Evolutionary conservation across 2,888 invertebrate species (phyloP), one percentile per base, ranked within the genome.

Genomic region (Eupithecia centaureata): DNA sequence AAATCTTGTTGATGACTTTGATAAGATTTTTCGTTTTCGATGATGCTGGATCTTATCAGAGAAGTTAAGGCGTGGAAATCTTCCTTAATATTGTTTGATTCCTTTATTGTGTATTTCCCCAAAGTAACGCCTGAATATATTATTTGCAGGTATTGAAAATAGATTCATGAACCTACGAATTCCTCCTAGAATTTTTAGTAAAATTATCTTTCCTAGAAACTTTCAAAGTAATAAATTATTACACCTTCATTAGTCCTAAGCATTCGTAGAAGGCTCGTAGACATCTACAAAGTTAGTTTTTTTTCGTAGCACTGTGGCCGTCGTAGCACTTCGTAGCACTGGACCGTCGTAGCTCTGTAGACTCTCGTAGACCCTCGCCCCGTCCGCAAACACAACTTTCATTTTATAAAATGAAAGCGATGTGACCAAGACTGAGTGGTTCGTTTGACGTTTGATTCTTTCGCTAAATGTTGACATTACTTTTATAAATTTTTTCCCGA

Each of bases 401-500:
- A 77, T 82, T 79, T 79, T 76, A 79, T 77, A 79, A 66, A 82
- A 79, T 80, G 71, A 79, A 77, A 79, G 73, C 68, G 73, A 75
- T 75, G 73, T 73, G 74, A 59, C 73, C 68, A 64, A 77, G 76
- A 79, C 73, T 64, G 70, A 76, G 71, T 65, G 70, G 61, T 60
- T 75, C 68, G 67, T 68, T 61, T 51, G 60, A 73, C 68, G 67
- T 68, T 61, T 51, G 60, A 67, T 70, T 72, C 68, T 70, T 72
- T 71, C 67, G 61, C 51, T 70, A 38, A 69, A 72, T 68, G 65
- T 66, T 73, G 68, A 73, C 70, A 70, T 70, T 65, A 63, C 58
- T 65, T 71, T 70, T 63, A 70, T 70, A 67, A 62, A 56, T 67
- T 60, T 67, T n/a, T 54, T 59, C 38, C 56, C 57, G 25, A 61